Base-by-base conservation (phyloP, 2,113 vertebrate species). In the Apus apus region DNA sequence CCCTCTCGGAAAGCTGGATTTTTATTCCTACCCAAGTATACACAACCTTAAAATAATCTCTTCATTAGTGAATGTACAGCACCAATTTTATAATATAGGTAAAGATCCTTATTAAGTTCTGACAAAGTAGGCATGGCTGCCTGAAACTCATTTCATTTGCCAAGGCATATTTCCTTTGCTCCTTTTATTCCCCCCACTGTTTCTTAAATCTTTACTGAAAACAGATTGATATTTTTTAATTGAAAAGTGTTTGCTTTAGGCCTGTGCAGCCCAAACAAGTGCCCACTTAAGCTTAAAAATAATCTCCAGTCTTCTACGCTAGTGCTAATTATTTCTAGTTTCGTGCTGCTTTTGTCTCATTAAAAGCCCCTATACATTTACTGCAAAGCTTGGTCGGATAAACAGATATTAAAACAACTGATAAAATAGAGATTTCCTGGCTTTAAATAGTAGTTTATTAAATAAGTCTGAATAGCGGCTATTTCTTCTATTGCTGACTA, bases 41-140 rank as follows among this genome's bases (percentile, higher is more conserved):
- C 79, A 74, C 38, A 94, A 65, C 10, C 43, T 90, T 85, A 64
- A 93, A 94, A 94, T 73, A 93, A 96, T 84, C 51, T 61, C 89
- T 96, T 96, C 74, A 84, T 94, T 92, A 92, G 23, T 84, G 38
- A 91, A 88, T 1, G 4, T 38, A 84, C 61, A 85, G 71, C 61
- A 90, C 32, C 66, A 50, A 25, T 88, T 96, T 48, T 57, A 66
- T 85, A 82, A 85, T 43, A 70, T 13, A 92, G 77, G 80, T 65
- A 57, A 64, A 76, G 51, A 78, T 46, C 26, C 30, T 62, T 73
- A 79, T 34, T 72, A 93, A 71, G 36, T 84, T 82, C 65, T 78
- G 82, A 95, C 91, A 87, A 60, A 32, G 32, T 32, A 94, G 66
- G 66, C 64, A 93, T 15, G 70, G 38, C n/a, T 92, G 61, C 50